phyloP scores from a whole-genome alignment of 2,797 vertebrate genomes.

The Austrolebias charrua region DNA sequence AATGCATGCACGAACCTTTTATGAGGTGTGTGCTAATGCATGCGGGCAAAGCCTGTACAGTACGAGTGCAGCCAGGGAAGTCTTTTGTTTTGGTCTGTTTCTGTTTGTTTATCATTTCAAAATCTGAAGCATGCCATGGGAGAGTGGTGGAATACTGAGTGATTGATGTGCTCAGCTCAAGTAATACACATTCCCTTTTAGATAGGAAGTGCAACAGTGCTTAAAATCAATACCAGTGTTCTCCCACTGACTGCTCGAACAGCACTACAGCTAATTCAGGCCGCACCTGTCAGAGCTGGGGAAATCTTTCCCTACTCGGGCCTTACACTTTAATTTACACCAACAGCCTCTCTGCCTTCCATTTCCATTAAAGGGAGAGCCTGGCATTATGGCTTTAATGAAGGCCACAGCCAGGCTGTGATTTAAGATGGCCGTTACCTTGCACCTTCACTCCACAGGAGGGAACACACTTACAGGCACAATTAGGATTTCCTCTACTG shows the following conservation, averaged over 20 bases:
- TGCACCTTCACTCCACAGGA: constrained; percentile 69
- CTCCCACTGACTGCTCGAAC: constrained; percentile 79
- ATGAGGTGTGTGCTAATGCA: constrained; percentile 21
- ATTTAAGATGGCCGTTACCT: constrained; percentile 80
- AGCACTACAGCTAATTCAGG: constrained; percentile 84
- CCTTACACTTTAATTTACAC: constrained; percentile 81
- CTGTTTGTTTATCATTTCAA: constrained; percentile 73
- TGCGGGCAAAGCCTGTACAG: constrained; percentile 11
- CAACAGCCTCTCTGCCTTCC: constrained; percentile 76
- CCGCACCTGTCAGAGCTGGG: constrained; percentile 79
- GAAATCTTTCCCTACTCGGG: constrained; percentile 78
- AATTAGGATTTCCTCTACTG: constrained; percentile 71
- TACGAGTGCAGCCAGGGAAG: constrained; percentile 19
- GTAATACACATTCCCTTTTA: constrained; percentile 82
- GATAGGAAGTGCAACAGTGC: constrained; percentile 83
- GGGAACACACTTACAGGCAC: constrained; percentile 76
- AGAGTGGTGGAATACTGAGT: constrained; percentile 67
- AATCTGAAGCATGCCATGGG: constrained; percentile 65
- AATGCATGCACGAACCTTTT: constrained; percentile 36
- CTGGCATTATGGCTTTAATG: constrained; percentile 84
- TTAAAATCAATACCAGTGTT: constrained; percentile 83
- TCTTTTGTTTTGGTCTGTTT: constrained; percentile 56
- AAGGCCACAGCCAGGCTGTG: constrained; percentile 77
- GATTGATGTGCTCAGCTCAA: constrained; percentile 80
- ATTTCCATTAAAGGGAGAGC: constrained; percentile 84